phyloP scores from a whole-genome alignment of 2,888 invertebrate genomes.

The Clunio marinus region DNA sequence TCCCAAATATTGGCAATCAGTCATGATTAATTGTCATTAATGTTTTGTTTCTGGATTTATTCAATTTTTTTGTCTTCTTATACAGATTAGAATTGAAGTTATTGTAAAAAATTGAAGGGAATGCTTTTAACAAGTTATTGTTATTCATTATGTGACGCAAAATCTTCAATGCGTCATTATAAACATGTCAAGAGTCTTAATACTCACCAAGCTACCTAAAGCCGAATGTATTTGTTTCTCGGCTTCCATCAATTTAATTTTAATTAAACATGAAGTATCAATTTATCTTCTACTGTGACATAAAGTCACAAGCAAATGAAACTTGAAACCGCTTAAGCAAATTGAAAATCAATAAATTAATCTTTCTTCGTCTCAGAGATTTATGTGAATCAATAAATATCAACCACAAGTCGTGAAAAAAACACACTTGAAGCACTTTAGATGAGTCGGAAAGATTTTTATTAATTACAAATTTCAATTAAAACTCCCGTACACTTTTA shows the following conservation, averaged over 20 bases:
- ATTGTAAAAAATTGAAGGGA: no score
- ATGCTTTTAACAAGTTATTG: no score
- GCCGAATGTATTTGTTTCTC: no score
- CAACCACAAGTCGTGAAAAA: neutral
- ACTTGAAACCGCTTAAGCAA: neutral
- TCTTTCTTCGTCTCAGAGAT: conserved; percentile 24
- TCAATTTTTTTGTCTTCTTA: no score
- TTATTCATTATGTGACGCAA: no score
- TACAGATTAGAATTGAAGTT: no score
- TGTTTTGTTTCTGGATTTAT: no score
- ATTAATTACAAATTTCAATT: conserved; percentile 21
- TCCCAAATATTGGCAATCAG: conserved; percentile 5
- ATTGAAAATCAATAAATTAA: conserved; percentile 34
- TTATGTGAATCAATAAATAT: conserved; percentile 27
- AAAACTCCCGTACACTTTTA: neutral
- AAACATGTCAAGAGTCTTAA: no score
- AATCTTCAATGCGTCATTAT: no score
- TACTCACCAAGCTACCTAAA: no score
- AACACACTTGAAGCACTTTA: neutral
- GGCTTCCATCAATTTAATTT: no score
- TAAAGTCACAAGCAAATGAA: neutral
- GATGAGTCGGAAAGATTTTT: neutral
- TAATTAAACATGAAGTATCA: neutral
- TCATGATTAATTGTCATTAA: conserved; percentile 33
- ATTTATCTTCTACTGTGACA: neutral